Percentiles rank a stretch among this genome's conserved stretches.
phyloP scores from a whole-genome alignment of 1,140 invertebrate genomes.

The Oppia nitens region DNA sequence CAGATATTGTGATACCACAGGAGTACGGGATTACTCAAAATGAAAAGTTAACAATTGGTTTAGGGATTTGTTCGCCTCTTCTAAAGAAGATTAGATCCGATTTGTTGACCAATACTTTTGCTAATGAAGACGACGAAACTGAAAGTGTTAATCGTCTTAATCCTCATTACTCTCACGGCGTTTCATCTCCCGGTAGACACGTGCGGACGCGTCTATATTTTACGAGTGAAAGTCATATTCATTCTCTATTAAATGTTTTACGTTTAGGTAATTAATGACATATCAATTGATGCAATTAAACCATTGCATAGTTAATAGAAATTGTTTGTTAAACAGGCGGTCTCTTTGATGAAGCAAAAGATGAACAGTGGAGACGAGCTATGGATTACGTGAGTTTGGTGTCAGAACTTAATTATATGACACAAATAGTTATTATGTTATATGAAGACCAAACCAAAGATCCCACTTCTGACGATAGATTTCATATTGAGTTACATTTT shows the following conservation, averaged over 20 bases:
- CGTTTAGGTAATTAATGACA: conserved; percentile 64
- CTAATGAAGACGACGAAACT: conserved; percentile 34
- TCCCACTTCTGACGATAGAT: conserved; percentile 38
- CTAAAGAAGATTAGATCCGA: conserved; percentile 91
- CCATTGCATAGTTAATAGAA: conserved; percentile 8
- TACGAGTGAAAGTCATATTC: conserved; percentile 97
- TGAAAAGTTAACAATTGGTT: conserved; percentile 90
- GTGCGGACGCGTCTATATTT: conserved; percentile 85
- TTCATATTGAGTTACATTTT: conserved; percentile 93
- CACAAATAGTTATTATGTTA: conserved; percentile 95
- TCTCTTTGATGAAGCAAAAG: conserved; percentile 46
- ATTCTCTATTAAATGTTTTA: conserved; percentile 87
- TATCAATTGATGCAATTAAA: background rate
- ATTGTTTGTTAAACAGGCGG: conserved; percentile 7
- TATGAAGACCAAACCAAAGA: conserved; percentile 93
- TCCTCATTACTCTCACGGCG: conserved; percentile 91
- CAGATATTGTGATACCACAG: conserved; percentile 97
- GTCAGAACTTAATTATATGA: conserved; percentile 97
- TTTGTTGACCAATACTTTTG: conserved; percentile 67
- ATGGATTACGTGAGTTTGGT: conserved; percentile 97
- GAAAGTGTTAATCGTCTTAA: conserved; percentile 89
- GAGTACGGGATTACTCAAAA: conserved; percentile 91
- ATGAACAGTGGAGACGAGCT: conserved; percentile 94
- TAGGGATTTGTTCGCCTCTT: conserved; percentile 91
- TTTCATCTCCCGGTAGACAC: conserved; percentile 90